Percentiles rank a stretch among this genome's conserved stretches.
Conservation (phyloP, 2,113 vertebrate genomes). For the Choloepus hoffmanni region DNA sequence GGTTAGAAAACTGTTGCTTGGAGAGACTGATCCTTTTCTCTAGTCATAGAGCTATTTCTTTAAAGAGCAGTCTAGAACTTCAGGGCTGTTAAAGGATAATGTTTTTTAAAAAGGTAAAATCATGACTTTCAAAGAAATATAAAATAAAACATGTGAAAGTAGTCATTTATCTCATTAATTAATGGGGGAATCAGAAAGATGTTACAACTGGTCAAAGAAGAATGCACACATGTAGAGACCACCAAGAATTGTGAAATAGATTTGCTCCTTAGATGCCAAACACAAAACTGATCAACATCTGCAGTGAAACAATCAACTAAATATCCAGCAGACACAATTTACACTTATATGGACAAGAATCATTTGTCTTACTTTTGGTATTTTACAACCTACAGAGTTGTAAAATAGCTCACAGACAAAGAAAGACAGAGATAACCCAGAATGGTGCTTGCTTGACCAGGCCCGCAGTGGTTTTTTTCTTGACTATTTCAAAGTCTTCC, state of each 20-base stretch:
- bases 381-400: background rate
- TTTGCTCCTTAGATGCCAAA: background rate
- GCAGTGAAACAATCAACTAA: background rate
- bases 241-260: background rate
- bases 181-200: too few species aligned
- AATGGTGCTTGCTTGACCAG: background rate
- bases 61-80: background rate
- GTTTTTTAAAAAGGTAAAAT: background rate
- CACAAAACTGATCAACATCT: background rate
- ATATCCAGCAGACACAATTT: background rate
- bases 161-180: background rate
- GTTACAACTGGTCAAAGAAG: background rate
- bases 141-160: background rate
- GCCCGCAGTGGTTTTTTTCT: background rate
- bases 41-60: background rate
- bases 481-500: background rate
- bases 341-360: background rate
- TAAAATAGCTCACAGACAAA: background rate
- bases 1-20: background rate
- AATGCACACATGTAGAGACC: background rate
- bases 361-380: background rate
- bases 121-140: too few species aligned
- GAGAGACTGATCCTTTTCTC: background rate
- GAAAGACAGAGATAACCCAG: background rate
- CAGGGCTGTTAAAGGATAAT: background rate